Base-by-base conservation (phyloP, 2,888 invertebrate genomes). In the Tipula unca region DNA sequence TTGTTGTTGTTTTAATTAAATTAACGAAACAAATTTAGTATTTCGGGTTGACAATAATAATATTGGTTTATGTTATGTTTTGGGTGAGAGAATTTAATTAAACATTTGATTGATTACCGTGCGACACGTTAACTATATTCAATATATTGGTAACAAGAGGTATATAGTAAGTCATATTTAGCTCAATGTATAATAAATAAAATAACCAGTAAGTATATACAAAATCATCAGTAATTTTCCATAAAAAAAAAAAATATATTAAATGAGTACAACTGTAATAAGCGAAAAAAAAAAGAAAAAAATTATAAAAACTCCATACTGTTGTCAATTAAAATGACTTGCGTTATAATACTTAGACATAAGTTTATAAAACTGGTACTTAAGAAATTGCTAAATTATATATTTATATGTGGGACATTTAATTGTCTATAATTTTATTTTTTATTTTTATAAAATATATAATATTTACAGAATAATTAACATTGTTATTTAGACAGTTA, bases 391-490 rank as follows among this genome's bases (percentile, higher is more conserved):
- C 69, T 10, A 69, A 69, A 69, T 69, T 69, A 25, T 25, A 69
- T 69, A 69, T 20, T 69, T 69, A 25, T 48, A 69, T 25, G 69
- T 69, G 69, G 69, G 69, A 69, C 69, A 69, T 69, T 69, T 69
- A 69, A 69, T 69, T 69, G 69, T 69, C 25, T 69, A 25, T 25
- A 54, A 32, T 32, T 32, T 32, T 32, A 3, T 3, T 32, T 69
- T 69, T 69, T 69, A 25, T 25, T 69, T 69, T 25, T 69, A 25
- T 25, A 69, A 17, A 48, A 48, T 8, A 25, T 25, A 69, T 25
- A 69, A 69, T 69, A 69, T 69, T 69, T 69, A 69, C 69, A 69
- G 69, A 69, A 69, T 69, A 69, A 69, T 69, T 69, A 69, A 69
- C 25, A 69, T 69, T 69, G 25, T 25, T n/a, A 69, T 5, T 25